Percentiles rank a stretch among this genome's conserved stretches.
These are phyloP conservation scores for Watsonalla binaria DNA, from an alignment of 2,888 invertebrate genomes.

Conservation along the genomic window DNA sequence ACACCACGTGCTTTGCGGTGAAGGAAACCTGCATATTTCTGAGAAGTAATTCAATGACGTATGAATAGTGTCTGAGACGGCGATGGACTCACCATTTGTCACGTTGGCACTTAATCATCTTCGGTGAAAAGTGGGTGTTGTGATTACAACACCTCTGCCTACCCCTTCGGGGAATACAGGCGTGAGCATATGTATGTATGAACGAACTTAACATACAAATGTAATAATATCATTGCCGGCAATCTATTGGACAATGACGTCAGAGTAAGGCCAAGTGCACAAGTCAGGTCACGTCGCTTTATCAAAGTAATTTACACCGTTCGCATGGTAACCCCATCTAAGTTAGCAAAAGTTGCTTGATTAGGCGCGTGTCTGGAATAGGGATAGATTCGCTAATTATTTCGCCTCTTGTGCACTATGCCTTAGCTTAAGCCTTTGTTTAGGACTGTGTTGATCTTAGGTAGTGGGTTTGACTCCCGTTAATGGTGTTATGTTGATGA, in stretches of 20 bases:
- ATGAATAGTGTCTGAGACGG: too few species aligned
- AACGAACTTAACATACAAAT: too few species aligned
- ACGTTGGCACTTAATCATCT: too few species aligned
- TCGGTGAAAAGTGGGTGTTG: too few species aligned
- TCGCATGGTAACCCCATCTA: constrained; percentile 59
- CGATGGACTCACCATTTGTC: too few species aligned
- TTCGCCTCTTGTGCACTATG: constrained; percentile 16
- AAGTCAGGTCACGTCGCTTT: constrained; percentile 57
- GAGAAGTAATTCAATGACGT: too few species aligned
- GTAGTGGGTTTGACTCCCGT: background rate
- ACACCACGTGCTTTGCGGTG: too few species aligned
- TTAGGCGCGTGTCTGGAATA: constrained; percentile 61
- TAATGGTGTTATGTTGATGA: background rate
- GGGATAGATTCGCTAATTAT: constrained; percentile 32
- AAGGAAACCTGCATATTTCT: too few species aligned
- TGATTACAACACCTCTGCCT: too few species aligned
- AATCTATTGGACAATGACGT: constrained; percentile 12
- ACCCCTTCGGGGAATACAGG: too few species aligned
- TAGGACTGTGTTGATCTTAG: constrained; percentile 2
- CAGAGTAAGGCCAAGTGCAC: constrained; percentile 36
- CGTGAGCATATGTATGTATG: too few species aligned
- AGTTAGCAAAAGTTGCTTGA: constrained; percentile 61
- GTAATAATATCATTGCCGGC: background rate
- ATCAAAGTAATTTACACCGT: constrained; percentile 63
- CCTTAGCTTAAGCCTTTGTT: constrained; percentile 1